These are phyloP conservation scores for Nyctibius grandis DNA, from an alignment of 2,797 vertebrate species.

Conservation along the genomic window DNA sequence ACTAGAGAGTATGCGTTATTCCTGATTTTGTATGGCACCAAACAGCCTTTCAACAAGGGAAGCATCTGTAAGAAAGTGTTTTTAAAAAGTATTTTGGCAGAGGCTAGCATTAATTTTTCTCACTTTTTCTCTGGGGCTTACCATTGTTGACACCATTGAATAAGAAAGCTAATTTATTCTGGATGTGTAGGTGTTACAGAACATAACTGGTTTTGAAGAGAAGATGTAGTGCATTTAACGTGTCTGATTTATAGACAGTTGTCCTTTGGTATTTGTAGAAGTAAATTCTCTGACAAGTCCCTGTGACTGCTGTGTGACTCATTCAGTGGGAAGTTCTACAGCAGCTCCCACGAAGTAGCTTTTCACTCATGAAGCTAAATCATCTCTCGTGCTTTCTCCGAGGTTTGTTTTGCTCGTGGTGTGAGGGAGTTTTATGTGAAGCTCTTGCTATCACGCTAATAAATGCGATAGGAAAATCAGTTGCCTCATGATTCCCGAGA, in stretches of 20 bases:
- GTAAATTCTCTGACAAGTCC: conserved; percentile 42
- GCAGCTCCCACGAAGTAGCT: conserved; percentile 32
- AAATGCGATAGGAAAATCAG: background rate
- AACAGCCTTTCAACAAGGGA: background rate
- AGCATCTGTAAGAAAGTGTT: conserved; percentile 25
- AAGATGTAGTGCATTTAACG: conserved; percentile 46
- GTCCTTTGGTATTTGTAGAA: conserved; percentile 43
- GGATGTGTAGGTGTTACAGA: conserved; percentile 61
- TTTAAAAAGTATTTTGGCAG: conserved; percentile 34
- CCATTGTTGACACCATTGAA: conserved; percentile 40
- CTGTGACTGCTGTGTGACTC: conserved; percentile 47
- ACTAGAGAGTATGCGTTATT: background rate
- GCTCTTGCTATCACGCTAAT: background rate
- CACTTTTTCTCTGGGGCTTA: conserved; percentile 33
- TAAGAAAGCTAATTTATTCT: conserved; percentile 68
- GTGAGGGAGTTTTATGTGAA: conserved; percentile 2
- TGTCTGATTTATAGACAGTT: conserved; percentile 62
- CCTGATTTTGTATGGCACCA: background rate
- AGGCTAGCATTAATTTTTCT: conserved; percentile 37
- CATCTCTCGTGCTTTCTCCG: conserved; percentile 25
- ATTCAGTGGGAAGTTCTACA: conserved; percentile 44
- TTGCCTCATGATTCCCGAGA: background rate
- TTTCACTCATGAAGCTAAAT: conserved; percentile 12
- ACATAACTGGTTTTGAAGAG: conserved; percentile 46
- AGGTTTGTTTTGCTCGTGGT: background rate